A percentile compares a stretch with the other conserved stretches of the same genome.
Evolutionary conservation across 2,888 invertebrate genomes (phyloP).

Genomic region (Cerceris rybyensis): DNA sequence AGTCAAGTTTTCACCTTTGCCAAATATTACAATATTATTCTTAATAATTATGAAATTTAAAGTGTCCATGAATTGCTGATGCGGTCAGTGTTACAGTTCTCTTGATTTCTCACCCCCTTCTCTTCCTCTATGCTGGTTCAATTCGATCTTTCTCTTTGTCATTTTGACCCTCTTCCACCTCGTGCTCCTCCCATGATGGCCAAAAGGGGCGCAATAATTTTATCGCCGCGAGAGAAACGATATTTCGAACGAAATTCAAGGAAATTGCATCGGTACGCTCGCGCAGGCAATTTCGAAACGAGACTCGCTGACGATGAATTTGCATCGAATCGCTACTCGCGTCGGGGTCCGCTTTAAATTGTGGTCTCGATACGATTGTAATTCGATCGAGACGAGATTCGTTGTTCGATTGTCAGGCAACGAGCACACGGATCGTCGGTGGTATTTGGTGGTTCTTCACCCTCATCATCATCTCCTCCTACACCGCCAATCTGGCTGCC

Average conservation of each 20-base stretch:
- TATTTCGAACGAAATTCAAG: background rate
- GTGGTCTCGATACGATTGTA: background rate
- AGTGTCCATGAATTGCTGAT: too few relatives aligned
- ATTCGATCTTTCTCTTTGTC: too few relatives aligned
- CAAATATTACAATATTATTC: too few relatives aligned
- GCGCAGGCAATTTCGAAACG: background rate
- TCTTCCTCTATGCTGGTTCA: too few relatives aligned
- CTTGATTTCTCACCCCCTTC: too few relatives aligned
- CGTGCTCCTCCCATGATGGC: background rate
- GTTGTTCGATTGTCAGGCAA: conserved; percentile 81
- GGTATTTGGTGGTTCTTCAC: conserved; percentile 97
- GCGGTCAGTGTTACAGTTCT: too few relatives aligned
- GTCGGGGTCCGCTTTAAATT: conserved; percentile 1
- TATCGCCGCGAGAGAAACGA: background rate
- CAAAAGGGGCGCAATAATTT: background rate
- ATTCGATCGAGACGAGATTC: background rate
- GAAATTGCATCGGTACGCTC: background rate
- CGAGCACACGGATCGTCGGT: conserved; percentile 91
- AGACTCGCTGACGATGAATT: background rate
- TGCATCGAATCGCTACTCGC: too few relatives aligned
- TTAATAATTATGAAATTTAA: too few relatives aligned
- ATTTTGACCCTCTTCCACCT: too few relatives aligned
- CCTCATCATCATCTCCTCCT: conserved; percentile 94
- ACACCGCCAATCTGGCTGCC: conserved; percentile 95
- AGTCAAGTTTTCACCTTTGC: too few relatives aligned